Conservation (phyloP, 2,888 invertebrate species). For the Aporophyla lueneburgensis region DNA sequence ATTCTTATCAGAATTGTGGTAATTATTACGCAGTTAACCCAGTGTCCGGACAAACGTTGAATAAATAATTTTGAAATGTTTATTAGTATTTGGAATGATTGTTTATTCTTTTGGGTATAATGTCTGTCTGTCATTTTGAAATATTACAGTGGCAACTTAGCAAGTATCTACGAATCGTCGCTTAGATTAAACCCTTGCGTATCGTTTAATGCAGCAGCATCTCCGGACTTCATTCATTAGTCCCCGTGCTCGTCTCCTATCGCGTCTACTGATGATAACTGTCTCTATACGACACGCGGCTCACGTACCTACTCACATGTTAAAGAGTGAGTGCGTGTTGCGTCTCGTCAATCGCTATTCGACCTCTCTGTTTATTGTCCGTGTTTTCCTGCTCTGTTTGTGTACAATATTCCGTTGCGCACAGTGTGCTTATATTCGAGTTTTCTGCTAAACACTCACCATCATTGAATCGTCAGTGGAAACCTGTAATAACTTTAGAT, state of each 20-base stretch:
- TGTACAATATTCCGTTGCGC: conserved; percentile 67
- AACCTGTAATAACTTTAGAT: conserved; percentile 65
- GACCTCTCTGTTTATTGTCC: conserved; percentile 72
- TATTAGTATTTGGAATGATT: conserved; percentile 30
- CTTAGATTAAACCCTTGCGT: conserved; percentile 50
- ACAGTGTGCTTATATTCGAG: conserved; percentile 65
- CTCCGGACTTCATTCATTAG: conserved; percentile 77
- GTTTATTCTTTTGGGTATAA: conserved; percentile 29
- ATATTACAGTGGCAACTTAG: conserved; percentile 14
- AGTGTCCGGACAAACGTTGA: conserved; percentile 46
- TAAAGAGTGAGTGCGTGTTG: conserved; percentile 70
- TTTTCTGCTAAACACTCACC: conserved; percentile 63
- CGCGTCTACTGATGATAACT: conserved; percentile 77
- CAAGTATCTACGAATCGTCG: conserved; percentile 28
- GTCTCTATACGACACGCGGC: conserved; percentile 67
- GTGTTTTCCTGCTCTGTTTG: conserved; percentile 71
- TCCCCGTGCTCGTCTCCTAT: conserved; percentile 73
- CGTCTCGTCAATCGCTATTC: conserved; percentile 67
- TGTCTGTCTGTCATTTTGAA: conserved; percentile 23
- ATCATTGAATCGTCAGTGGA: conserved; percentile 65
- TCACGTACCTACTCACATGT: conserved; percentile 58
- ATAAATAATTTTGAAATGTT: conserved; percentile 41
- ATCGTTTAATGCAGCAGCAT: conserved; percentile 52
- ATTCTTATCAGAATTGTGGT: conserved; percentile 52
- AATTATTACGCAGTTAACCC: conserved; percentile 61